Percentiles rank a stretch among this genome's conserved stretches.
phyloP scores from a whole-genome alignment of 2,113 vertebrate species.

The Callaeas wilsoni region DNA sequence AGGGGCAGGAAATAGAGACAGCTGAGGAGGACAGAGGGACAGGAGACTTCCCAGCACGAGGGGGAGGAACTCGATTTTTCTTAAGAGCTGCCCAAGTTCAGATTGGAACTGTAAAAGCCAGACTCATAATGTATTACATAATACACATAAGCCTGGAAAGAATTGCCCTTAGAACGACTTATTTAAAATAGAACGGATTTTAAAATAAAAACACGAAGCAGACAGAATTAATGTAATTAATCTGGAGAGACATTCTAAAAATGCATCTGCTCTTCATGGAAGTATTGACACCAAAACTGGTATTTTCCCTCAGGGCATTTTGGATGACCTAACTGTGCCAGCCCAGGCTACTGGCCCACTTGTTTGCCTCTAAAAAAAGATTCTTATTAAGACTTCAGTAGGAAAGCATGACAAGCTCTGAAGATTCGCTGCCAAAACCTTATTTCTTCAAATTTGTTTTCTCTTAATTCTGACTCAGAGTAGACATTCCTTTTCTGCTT shows the following conservation, averaged over 20 bases:
- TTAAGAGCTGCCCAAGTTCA: neutral
- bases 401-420: neutral
- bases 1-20: fast-evolving
- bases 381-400: neutral
- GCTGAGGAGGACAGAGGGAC: neutral
- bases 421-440: neutral
- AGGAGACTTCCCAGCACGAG: neutral
- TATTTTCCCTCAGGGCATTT: neutral
- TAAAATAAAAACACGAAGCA: neutral
- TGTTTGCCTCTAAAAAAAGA: neutral
- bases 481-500: neutral
- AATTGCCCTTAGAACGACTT: neutral
- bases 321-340: neutral
- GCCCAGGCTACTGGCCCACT: neutral
- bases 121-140: neutral
- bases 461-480: neutral
- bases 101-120: neutral
- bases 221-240: neutral
- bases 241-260: neutral
- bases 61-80: neutral
- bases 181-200: neutral
- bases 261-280: too few relatives aligned
- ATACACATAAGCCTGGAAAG: neutral
- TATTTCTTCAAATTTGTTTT: neutral
- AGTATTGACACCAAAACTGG: neutral